Conservation (phyloP, 2,113 vertebrate species). For the Petrocephalus microphthalmus region DNA sequence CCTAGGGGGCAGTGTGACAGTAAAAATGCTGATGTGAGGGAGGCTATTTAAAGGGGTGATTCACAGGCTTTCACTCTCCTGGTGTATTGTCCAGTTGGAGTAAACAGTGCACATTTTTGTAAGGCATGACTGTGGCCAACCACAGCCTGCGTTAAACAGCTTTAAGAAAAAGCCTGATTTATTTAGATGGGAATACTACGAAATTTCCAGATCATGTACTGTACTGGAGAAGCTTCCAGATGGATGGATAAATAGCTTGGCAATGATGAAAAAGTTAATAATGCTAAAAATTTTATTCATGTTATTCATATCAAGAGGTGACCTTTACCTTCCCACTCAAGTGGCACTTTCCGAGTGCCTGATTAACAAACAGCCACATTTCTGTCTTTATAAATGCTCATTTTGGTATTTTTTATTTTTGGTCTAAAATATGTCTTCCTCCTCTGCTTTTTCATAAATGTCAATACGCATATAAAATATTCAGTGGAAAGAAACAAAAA, state of each 20-base stretch:
- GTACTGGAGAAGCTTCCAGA: neutral
- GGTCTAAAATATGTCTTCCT: slow-evolving; percentile 5
- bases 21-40: neutral
- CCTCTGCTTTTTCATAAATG: neutral
- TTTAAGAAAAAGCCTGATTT: neutral
- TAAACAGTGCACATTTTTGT: neutral
- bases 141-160: neutral
- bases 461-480: neutral
- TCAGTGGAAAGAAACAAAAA: neutral
- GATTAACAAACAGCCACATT: neutral
- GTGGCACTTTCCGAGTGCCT: neutral
- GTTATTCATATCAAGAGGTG: neutral
- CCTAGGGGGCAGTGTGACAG: neutral
- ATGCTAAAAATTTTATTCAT: neutral
- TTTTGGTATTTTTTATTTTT: neutral
- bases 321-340: slow-evolving; percentile 7
- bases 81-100: neutral
- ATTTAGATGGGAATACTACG: neutral
- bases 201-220: neutral
- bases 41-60: neutral
- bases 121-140: neutral
- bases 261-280: slow-evolving; percentile 3
- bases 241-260: neutral
- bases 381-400: neutral
- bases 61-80: neutral